Base-by-base conservation (phyloP, 92 coral and sea anemone species). In the Phenganax marumi region DNA sequence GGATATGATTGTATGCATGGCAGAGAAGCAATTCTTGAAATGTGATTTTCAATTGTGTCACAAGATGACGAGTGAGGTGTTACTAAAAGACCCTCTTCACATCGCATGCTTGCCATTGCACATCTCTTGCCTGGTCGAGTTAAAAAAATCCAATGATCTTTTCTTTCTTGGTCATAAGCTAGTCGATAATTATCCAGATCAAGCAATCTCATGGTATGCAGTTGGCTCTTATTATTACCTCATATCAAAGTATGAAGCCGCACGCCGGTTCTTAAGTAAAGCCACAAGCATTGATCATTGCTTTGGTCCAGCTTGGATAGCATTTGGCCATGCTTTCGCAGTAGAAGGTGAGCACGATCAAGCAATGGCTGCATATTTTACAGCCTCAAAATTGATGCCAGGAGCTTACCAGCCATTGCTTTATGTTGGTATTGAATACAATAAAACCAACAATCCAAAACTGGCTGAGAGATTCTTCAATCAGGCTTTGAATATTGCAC, bases 291-390 rank as follows among this genome's bases (percentile, higher is more conserved):
- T 92, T 54, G 99, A 96, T 50, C 86, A 90, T 23, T 90, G 91
- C 43, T 96, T 90, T 89, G 99, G 99, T 47, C 93, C 96, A 49
- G 99, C 99, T 52, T 96, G 99, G 99, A 90, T 96, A 78, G 97
- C 93, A 55, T 96, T 96, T 88, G 99, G 99, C 14, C 99, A 96
- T 79, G 91, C 99, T 4, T 96, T 96, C 88, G 99, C 99, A 2
- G 96, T 93, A 33, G 99, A 96, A 86, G 99, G 97, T 7, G 99
- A 96, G 51, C 99, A 96, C 82, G 98, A 95, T 73, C 98, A 95
- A 82, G 98, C 98, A 57, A 95, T 95, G 98, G 97, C 98, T 68
- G 93, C 98, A 23, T 95, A 95, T 75, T 95, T 95, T 64, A 90
- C 96, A 52, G 97, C 98, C 3, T 92, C 98, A 50, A 95, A 92